Percentiles rank a stretch among this genome's conserved stretches.
Conservation (phyloP, 1,140 invertebrate species). For the Papilio xuthus region DNA sequence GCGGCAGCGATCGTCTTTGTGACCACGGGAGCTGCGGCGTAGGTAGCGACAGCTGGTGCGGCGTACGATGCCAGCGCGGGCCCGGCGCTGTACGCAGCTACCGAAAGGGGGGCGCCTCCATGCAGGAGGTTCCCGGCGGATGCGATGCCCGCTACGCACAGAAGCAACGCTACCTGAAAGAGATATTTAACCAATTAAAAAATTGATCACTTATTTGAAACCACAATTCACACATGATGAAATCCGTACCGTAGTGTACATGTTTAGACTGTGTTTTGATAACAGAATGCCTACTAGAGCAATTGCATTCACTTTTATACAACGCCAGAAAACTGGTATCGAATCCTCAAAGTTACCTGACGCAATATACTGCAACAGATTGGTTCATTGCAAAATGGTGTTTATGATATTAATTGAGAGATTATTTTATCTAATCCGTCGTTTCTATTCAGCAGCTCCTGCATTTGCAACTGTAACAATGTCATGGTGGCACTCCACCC, state of each 20-base stretch:
- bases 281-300: conserved; percentile 49
- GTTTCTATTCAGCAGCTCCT: conserved; percentile 42
- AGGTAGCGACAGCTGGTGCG: conserved; percentile 50
- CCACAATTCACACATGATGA: neutral
- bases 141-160: conserved; percentile 53
- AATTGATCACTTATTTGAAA: neutral
- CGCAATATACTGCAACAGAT: conserved; percentile 44
- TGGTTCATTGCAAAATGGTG: conserved; percentile 48
- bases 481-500: conserved; percentile 52
- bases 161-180: conserved; percentile 50
- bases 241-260: conserved; percentile 55
- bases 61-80: conserved; percentile 36
- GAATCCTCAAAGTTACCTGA: conserved; percentile 50
- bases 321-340: conserved; percentile 49
- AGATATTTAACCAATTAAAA: neutral
- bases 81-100: conserved; percentile 18
- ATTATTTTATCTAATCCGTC: conserved; percentile 40
- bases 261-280: conserved; percentile 47
- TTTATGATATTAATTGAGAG: conserved; percentile 46
- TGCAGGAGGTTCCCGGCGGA: conserved; percentile 53
- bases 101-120: conserved; percentile 30
- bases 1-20: conserved; percentile 45
- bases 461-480: conserved; percentile 52
- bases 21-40: conserved; percentile 41
- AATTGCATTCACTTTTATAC: conserved; percentile 56